Evolutionary conservation across 2,797 vertebrate genomes (phyloP).

Genomic region (Artibeus jamaicensis): DNA sequence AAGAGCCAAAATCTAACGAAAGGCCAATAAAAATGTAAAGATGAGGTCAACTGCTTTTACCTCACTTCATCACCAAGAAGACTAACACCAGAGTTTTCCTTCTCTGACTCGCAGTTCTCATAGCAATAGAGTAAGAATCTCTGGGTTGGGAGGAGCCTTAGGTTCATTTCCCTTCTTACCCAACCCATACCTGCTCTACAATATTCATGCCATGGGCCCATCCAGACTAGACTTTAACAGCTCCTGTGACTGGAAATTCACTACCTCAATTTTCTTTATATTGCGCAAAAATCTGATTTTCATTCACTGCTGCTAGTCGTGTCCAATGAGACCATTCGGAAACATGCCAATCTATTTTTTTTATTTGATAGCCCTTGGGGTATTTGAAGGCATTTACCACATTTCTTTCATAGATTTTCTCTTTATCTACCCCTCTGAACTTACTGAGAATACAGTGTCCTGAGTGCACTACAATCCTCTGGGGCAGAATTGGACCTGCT

Average conservation of each 20-base stretch:
- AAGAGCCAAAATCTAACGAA: neutral
- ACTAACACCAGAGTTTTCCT: neutral
- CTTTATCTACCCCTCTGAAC: neutral
- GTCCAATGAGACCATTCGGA: neutral
- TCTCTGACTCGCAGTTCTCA: neutral
- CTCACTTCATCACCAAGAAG: neutral
- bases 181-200: neutral
- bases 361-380: neutral
- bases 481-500: neutral
- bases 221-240: neutral
- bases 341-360: neutral
- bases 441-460: neutral
- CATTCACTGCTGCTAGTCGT: neutral
- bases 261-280: neutral
- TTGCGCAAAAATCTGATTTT: slow-evolving; percentile 27
- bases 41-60: neutral
- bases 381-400: slow-evolving; percentile 26
- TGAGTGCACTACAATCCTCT: neutral
- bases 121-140: neutral
- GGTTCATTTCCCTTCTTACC: neutral
- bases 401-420: neutral
- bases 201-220: neutral
- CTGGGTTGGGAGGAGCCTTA: neutral
- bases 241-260: neutral
- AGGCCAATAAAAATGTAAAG: neutral